A percentile compares a stretch with the other conserved stretches of the same genome.
Evolutionary conservation across 2,113 vertebrate species (phyloP).

Genomic region (Nothocercus nigrocapillus): DNA sequence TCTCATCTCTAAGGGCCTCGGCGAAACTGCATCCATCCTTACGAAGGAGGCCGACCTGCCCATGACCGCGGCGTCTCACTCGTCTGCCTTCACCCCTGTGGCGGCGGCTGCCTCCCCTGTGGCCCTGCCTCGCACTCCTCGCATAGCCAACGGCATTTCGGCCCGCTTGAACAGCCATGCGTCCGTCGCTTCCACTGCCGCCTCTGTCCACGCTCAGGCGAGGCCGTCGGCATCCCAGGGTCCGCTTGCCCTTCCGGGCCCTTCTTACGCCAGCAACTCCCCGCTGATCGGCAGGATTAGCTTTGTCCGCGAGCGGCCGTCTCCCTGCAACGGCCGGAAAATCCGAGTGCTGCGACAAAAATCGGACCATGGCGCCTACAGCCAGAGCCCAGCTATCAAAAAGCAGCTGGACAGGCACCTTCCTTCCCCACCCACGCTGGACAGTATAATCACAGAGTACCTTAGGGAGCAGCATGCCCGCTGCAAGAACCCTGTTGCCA

Average conservation of each 20-base stretch:
- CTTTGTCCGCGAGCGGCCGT: constrained; percentile 92
- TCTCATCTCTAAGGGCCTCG: constrained; percentile 94
- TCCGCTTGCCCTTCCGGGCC: constrained; percentile 74
- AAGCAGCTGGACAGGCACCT: constrained; percentile 97
- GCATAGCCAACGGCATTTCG: constrained; percentile 90
- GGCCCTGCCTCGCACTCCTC: constrained; percentile 89
- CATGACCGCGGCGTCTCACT: constrained; percentile 89
- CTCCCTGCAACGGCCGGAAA: constrained; percentile 88
- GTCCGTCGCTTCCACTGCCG: constrained; percentile 77
- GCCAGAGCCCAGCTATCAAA: constrained; percentile 97
- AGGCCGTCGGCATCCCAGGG: constrained; percentile 84
- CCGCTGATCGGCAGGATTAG: constrained; percentile 93
- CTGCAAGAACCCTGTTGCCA: constrained; percentile 98
- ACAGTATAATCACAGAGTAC: constrained; percentile 99
- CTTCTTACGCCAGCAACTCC: constrained; percentile 84
- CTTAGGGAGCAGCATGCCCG: constrained; percentile 97
- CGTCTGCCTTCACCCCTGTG: constrained; percentile 85
- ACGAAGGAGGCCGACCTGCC: constrained; percentile 96
- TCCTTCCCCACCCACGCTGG: constrained; percentile 94
- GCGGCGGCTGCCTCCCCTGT: constrained; percentile 83
- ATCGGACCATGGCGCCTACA: constrained; percentile 97
- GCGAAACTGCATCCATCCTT: constrained; percentile 88
- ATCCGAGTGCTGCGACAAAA: constrained; percentile 93
- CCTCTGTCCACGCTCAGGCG: constrained; percentile 81
- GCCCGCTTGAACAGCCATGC: constrained; percentile 83